Evolutionary conservation across 2,888 invertebrate species (phyloP), one percentile per base, ranked within the genome.

Genomic region (Saturnia pavonia): DNA sequence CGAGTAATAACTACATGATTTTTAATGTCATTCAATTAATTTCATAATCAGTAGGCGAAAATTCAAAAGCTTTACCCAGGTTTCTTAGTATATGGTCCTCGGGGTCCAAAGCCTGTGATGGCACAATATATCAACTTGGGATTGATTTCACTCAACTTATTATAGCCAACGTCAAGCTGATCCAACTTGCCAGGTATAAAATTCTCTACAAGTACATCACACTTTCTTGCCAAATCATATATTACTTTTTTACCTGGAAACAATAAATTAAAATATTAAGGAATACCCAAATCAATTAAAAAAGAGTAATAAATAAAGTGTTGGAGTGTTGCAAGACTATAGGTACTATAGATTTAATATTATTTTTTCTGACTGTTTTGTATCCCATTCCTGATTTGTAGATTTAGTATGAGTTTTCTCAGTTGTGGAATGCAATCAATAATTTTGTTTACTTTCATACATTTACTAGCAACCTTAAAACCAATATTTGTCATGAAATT

Each of bases 191-290:
- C 99, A 0, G 99, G 99, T 0, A 99, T 93, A 90, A 97, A 99
- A 90, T 99, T 99, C 88, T 99, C 99, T 1, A 99, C 95, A 2
- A 99, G 84, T 11, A 99, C 96, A 92, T 99, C 99, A 84, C 97
- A 96, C 82, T 96, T 95, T 68, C 88, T 90, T 0, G 96, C 97
- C 76, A 99, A 88, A 76, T 97, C 95, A 76, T 96, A 94, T 45
- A 98, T 91, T 12, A 98, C 78, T 72, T 87, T 82, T 78, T 92
- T 92, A 12, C 94, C 94, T 94, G 85, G 72, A 91, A 88, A 60
- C 2, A 25, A 45, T 27, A 19, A 40, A 40, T 40, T 1, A 63
- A 60, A 60, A 60, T 14, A 27, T 60, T 14, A 25, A 25, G 3
- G 25, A 27, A 25, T 25, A 57, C 0, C 6, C 34, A 34, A 34